phyloP scores from a whole-genome alignment of 2,797 vertebrate species.

The Protonibea diacanthus region DNA sequence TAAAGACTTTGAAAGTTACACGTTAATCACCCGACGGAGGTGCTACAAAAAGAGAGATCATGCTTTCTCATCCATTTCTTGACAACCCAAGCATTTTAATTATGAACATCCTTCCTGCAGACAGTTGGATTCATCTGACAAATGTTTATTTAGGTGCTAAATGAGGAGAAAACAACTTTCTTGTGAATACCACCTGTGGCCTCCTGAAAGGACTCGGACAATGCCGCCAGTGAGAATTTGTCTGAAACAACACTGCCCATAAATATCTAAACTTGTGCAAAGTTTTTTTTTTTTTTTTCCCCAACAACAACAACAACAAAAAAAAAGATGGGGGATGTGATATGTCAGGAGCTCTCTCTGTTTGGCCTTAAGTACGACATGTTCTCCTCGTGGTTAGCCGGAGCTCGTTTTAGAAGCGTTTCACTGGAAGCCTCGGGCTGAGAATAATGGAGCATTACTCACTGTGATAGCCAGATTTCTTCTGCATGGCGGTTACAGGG shows the following conservation, averaged over 20 bases:
- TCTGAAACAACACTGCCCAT: slow-evolving; percentile 34
- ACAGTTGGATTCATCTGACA: slow-evolving; percentile 43
- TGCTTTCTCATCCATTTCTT: slow-evolving; percentile 14
- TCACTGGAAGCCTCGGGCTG: slow-evolving; percentile 86
- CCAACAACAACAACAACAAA: slow-evolving; percentile 8
- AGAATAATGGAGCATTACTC: slow-evolving; percentile 96
- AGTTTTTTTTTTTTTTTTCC: slow-evolving; percentile 49
- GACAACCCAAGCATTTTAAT: slow-evolving; percentile 9
- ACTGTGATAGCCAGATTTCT: slow-evolving; percentile 99
- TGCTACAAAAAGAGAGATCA: slow-evolving; percentile 3
- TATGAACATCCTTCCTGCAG: slow-evolving; percentile 14
- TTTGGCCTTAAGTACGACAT: slow-evolving; percentile 61
- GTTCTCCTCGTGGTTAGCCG: slow-evolving; percentile 67
- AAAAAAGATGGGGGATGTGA: slow-evolving; percentile 14
- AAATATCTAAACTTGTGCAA: slow-evolving; percentile 64
- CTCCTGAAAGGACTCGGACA: slow-evolving; percentile 32
- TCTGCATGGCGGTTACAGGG: slow-evolving; percentile 99
- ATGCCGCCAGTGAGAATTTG: slow-evolving; percentile 28
- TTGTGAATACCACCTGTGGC: slow-evolving; percentile 68
- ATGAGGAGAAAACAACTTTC: slow-evolving; percentile 37
- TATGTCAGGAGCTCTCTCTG: slow-evolving; percentile 63
- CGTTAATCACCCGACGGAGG: slow-evolving; percentile 82
- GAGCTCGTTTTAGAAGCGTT: slow-evolving; percentile 84
- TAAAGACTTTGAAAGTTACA: slow-evolving; percentile 86
- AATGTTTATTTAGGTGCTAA: slow-evolving; percentile 54